Base-by-base conservation (phyloP, 2,797 vertebrate species). In the Arrhamphus sclerolepis region DNA sequence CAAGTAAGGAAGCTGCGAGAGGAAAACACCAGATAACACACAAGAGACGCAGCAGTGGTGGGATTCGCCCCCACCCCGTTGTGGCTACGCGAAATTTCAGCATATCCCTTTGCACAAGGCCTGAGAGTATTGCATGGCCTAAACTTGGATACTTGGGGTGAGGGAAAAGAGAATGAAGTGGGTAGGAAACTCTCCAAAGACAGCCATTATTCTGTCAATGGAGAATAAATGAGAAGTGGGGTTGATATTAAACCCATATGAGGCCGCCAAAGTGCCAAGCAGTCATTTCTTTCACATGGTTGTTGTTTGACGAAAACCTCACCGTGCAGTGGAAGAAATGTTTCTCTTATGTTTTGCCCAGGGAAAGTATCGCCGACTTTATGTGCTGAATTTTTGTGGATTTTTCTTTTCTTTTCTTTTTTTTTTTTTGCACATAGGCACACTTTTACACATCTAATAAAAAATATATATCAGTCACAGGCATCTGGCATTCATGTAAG, bases 211-310 rank as follows among this genome's bases (percentile, higher is more conserved):
- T 85, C 85, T 89, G 86, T 89, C 89, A 89, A 74, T 79, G 76
- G 70, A 78, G 84, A 85, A 89, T 90, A 90, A 90, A 88, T 83
- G 81, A 89, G 83, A 81, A 81, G 82, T 77, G 84, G 81, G 77
- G 77, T 66, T 65, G 80, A 90, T 92, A 91, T 92, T 88, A 85
- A 92, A 93, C 77, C 90, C 91, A 92, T 90, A 92, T 93, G 92
- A 91, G 89, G 78, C 80, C 75, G 56, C 61, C 54, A 53, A 57
- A 86, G 78, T 87, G 87, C 84, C 88, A 88, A 85, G 80, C 42
- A 65, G 68, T 83, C 78, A 80, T 78, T 87, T 78, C 70, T 78
- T 58, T 72, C 85, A 88, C 83, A 82, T 83, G 87, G 77, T 80
- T 80, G 79, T 80, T 54, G 13, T 84, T 83, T 13, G 22, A 51